Conservation (phyloP, 1,140 invertebrate species). For the Nasonia giraulti region DNA sequence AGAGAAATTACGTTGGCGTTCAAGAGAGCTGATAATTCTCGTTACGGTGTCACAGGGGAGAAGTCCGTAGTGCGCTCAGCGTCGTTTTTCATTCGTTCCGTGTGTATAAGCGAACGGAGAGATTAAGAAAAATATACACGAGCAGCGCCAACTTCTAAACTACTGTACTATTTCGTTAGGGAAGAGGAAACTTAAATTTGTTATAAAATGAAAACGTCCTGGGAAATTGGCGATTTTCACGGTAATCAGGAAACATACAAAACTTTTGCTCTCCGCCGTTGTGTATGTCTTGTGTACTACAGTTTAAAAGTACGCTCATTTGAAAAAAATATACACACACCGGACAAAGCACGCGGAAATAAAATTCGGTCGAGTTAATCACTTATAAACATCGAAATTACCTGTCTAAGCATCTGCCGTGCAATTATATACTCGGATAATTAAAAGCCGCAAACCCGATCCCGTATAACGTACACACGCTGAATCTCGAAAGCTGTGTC, state of each 20-base stretch:
- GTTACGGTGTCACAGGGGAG: too few relatives aligned
- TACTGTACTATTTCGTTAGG: not conserved
- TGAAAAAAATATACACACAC: not conserved
- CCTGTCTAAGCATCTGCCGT: not conserved
- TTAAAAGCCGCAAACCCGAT: too few relatives aligned
- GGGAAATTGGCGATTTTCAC: not conserved
- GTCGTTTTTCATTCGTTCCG: not conserved
- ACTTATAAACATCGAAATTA: not conserved
- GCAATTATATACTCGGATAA: too few relatives aligned
- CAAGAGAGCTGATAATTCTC: too few relatives aligned
- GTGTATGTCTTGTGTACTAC: too few relatives aligned
- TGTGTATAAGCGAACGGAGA: not conserved
- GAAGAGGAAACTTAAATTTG: not conserved
- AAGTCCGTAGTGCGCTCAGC: not conserved
- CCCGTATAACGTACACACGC: too few relatives aligned
- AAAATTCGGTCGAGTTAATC: not conserved
- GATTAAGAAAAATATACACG: not conserved
- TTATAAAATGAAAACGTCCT: not conserved
- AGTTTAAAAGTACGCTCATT: not conserved
- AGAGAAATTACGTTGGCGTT: too few relatives aligned
- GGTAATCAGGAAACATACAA: not conserved
- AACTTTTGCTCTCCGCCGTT: not conserved
- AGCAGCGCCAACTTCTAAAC: not conserved
- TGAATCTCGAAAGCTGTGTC: too few relatives aligned
- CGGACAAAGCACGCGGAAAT: not conserved